Evolutionary conservation across 2,113 vertebrate genomes (phyloP), one percentile per base, ranked within the genome.

Genomic region (Coreoperca whiteheadi): DNA sequence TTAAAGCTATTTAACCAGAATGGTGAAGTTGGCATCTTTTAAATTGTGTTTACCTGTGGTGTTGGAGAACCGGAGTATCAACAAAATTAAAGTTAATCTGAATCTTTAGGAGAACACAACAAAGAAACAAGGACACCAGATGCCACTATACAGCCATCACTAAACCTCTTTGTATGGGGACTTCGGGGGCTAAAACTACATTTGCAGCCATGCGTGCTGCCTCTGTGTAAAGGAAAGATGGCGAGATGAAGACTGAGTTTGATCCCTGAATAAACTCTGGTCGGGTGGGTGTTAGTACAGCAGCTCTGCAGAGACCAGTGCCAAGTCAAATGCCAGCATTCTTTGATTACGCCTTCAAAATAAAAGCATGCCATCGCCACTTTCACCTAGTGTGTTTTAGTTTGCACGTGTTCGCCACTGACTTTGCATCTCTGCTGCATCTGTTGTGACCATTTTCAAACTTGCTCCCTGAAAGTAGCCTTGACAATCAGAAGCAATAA

Each of bases 1-100:
- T 89, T 92, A 92, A 93, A 93, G 59, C 80, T 85, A n/a, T 90
- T 89, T 88, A 83, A 92, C 82, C 91, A 85, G 90, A 85, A 30
- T 30, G 65, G 16, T 81, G n/a, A 68, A 32, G 21, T 48, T 4
- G 50, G 66, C 30, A n/a, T 30, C 12, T 71, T 51, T 48, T 10
- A 25, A 41, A 0, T 50, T 37, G 8, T 77, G 21, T 60, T 18
- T 5, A 23, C 4, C 18, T 30, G 16, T 43, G 3, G 25, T 53
- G 37, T 14, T 20, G 21, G 28, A 46, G 39, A 71, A 57, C n/a
- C 3, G 25, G 2, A 48, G 65, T 57, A 41, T 32, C 5, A 7
- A 69, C 10, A 8, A 21, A 21, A 21, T 10, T 11, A 1, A 46
- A 46, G 3, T 46, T 28, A 10, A 61, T 53, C 41, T 28, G 21